Evolutionary conservation across 1,140 invertebrate genomes (phyloP).

Genomic region (Hetaerina americana): DNA sequence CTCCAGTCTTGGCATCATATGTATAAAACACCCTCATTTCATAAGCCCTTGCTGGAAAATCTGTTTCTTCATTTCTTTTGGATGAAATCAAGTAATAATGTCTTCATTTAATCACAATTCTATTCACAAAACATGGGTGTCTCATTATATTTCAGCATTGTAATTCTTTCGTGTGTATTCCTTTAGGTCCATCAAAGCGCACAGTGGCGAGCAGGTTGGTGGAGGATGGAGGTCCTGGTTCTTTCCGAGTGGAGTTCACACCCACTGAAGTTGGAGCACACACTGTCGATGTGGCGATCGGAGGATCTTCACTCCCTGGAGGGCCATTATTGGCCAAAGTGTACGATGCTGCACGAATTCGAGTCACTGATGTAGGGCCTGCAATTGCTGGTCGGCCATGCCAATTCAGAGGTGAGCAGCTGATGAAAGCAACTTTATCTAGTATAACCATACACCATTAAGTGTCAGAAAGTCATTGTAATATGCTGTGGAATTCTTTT

Average conservation of each 20-base stretch:
- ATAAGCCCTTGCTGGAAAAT: too few relatives aligned
- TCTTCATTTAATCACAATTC: too few relatives aligned
- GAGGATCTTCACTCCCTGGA: constrained; percentile 70
- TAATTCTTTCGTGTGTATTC: too few relatives aligned
- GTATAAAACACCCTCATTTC: too few relatives aligned
- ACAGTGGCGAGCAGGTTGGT: constrained; percentile 51
- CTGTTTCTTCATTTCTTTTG: too few relatives aligned
- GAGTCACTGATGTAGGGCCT: constrained; percentile 75
- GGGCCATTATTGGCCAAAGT: constrained; percentile 83
- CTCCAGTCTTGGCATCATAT: too few relatives aligned
- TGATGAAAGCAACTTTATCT: too few relatives aligned
- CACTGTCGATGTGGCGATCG: constrained; percentile 72
- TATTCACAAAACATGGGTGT: too few relatives aligned
- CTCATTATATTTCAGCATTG: too few relatives aligned
- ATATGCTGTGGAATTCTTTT: too few relatives aligned
- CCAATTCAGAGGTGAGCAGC: constrained; percentile 69
- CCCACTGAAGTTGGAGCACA: constrained; percentile 85
- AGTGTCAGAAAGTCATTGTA: background rate
- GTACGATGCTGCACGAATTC: constrained; percentile 81
- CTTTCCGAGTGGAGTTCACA: constrained; percentile 78
- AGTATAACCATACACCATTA: background rate
- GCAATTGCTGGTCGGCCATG: constrained; percentile 83
- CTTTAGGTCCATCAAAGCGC: constrained; percentile 51
- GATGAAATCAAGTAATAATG: too few relatives aligned
- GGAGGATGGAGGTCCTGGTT: constrained; percentile 57